Conservation (phyloP, 2,797 vertebrate genomes). For the Tolypeutes matacus region DNA sequence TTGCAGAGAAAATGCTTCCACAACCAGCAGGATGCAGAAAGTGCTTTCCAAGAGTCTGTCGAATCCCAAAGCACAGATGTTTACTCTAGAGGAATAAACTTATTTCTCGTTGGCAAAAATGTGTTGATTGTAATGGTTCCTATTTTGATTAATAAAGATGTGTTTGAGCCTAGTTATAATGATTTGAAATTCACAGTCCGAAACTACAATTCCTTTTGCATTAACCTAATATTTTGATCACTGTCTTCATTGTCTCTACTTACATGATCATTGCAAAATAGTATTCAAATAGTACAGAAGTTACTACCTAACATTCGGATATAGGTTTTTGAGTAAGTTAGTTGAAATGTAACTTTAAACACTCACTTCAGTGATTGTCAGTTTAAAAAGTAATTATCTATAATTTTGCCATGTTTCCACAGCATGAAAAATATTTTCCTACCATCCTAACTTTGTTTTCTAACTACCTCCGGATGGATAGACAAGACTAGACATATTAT, state of each 20-base stretch:
- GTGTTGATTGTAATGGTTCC: too few species aligned
- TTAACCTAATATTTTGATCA: background rate
- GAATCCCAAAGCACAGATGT: too few species aligned
- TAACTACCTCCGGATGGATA: constrained; percentile 59
- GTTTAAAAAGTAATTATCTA: constrained; percentile 65
- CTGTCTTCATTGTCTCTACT: background rate
- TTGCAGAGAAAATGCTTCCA: too few species aligned
- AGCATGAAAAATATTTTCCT: constrained; percentile 58
- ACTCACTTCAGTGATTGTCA: constrained; percentile 41
- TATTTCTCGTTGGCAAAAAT: too few species aligned
- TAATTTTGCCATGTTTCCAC: constrained; percentile 62
- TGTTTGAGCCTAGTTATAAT: too few species aligned
- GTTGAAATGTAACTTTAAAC: constrained; percentile 75
- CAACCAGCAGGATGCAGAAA: too few species aligned
- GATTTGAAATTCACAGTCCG: too few species aligned
- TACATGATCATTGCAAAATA: background rate
- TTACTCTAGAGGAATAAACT: too few species aligned
- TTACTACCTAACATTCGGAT: constrained; percentile 25
- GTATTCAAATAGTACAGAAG: background rate
- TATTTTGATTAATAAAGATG: too few species aligned
- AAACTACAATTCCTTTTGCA: too few species aligned
- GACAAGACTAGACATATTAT: constrained; percentile 67
- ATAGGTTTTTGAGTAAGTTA: constrained; percentile 66
- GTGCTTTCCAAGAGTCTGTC: too few species aligned
- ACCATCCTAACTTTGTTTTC: constrained; percentile 66